Evolutionary conservation across 2,888 invertebrate genomes (phyloP), one percentile per base, ranked within the genome.

Genomic region (Sympetrum striolatum): DNA sequence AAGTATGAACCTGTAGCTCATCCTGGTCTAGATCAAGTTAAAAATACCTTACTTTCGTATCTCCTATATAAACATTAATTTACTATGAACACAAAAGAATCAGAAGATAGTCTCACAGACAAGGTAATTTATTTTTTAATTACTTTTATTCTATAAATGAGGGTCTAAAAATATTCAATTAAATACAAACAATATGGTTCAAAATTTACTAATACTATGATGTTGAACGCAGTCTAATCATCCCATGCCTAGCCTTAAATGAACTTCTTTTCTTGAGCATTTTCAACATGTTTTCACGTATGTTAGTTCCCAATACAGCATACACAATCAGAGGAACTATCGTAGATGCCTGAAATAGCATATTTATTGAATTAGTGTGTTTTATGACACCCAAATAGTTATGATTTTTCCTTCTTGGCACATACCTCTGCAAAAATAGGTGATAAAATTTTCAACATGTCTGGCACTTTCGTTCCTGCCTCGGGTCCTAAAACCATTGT

Each of bases 401-500:
- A 31, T 2, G n/a, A n/a, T n/a, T n/a, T 1, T 12, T 8, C 31
- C 5, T 64, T 64, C n/a, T 64, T 22, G n/a, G 31, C 12, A 73
- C 73, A 73, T 93, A 95, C 95, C 94, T 95, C 95, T n/a, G 94
- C 94, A 90, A 95, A 94, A 90, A 95, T 94, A 8, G 95, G 94
- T 39, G 95, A 95, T 81, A 95, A 93, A 37, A 95, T 92, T 1
- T 94, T 94, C 64, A 95, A 92, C 1, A 94, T 94, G 3, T 94
- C 93, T n/a, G 94, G 93, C 14, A 94, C 93, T 35, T 58, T 81
- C 64, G 48, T 22, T 14, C n/a, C 48, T 64, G 39, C 82, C 25
- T 35, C 37, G n/a, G 39, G n/a, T 25, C 31, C 82, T n/a, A 86
- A 60, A 58, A 81, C 10, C 79, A 80, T 92, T 53, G 94, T 93